phyloP scores from a whole-genome alignment of 2,113 vertebrate species.

The Sebastes fasciatus region DNA sequence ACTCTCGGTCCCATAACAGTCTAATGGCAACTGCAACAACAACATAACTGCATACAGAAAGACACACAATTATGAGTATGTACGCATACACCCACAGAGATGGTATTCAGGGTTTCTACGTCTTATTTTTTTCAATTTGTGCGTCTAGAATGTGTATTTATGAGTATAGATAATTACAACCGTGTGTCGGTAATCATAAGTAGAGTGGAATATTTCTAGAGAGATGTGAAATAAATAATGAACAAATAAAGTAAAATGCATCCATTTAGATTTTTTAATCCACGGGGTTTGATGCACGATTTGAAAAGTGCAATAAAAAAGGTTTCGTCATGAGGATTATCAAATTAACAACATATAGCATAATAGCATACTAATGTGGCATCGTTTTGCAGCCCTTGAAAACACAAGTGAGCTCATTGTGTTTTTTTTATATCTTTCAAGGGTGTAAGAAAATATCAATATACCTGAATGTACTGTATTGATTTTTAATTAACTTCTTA shows the following conservation, averaged over 20 bases:
- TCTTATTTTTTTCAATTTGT: slow-evolving; percentile 5
- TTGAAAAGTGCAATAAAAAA: background rate
- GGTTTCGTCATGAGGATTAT: background rate
- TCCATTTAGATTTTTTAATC: background rate
- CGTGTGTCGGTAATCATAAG: background rate
- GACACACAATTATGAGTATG: slow-evolving; percentile 4
- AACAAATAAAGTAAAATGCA: background rate
- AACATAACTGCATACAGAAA: slow-evolving; percentile 36
- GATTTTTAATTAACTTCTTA: no score
- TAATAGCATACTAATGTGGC: background rate
- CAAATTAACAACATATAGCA: background rate
- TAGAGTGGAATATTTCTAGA: background rate
- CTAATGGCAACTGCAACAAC: slow-evolving; percentile 59
- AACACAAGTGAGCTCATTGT: background rate
- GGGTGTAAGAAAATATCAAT: no score
- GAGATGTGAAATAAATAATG: background rate
- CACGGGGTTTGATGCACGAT: background rate
- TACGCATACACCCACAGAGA: background rate
- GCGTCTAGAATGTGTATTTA: background rate
- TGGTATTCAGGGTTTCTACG: background rate
- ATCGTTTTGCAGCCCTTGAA: background rate
- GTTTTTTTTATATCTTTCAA: background rate
- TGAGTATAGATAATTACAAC: slow-evolving; percentile 3
- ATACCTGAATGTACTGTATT: no score
- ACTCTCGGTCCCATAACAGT: slow-evolving; percentile 49